Evolutionary conservation across 2,888 invertebrate species (phyloP), one percentile per base, ranked within the genome.

Genomic region (Pseudococcus viburni): DNA sequence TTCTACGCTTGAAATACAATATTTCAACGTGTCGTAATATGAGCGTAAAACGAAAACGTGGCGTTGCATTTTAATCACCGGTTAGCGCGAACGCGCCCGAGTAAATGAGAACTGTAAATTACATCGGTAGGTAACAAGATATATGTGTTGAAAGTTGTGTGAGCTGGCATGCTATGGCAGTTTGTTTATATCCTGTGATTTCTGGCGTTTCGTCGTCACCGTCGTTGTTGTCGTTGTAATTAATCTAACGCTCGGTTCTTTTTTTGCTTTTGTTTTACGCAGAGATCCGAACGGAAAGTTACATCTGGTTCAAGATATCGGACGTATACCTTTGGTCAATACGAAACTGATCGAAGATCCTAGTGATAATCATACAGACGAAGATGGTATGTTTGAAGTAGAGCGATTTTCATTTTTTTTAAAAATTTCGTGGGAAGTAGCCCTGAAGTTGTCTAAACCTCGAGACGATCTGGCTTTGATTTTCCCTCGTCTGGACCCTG

Each of bases 291-390:
- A 95, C 89, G 97, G 97, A 6, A 94, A 96, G 89, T 93, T 98
- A n/a, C 97, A 97, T 92, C 93, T 98, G 33, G 94, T 95, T 73
- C 95, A 96, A n/a, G 94, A 95, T 12, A 93, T 95, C 85, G 97
- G 96, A 0, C 95, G 96, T 91, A 94, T 97, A 90, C 95, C 97
- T 0, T 92, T 98, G 68, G 95, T 95, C 55, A 97, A 97, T 90
- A 96, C 96, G 5, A 93, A 96, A 89, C 93, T 98, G 42, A 95
- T 97, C 85, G 98, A 98, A 91, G 97, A 98, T 91, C 96, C 97
- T 0, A 94, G 93, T 90, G 95, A 95, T 89, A 93, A 92, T 90
- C 93, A 93, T 19, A 93, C 92, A 88, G 93, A 94, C 89, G 95
- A 95, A 89, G 95, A 95, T 90, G 95, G 95, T 94, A 91, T 90